Conservation (phyloP, 1,140 invertebrate genomes). For the Xylocopa sonorina region DNA sequence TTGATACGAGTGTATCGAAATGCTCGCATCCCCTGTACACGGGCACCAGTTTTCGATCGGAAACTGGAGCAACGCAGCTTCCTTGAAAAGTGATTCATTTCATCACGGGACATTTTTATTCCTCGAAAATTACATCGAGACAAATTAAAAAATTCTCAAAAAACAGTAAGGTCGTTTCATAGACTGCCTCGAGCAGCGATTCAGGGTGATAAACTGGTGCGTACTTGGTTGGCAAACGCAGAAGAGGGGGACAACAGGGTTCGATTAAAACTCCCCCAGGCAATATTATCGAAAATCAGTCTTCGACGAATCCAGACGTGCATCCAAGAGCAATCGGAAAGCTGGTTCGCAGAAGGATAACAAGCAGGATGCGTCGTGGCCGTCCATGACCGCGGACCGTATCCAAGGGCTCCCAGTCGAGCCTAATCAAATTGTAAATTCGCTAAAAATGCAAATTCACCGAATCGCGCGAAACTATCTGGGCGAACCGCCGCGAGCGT, state of each 20-base stretch:
- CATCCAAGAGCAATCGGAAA: constrained; percentile 37
- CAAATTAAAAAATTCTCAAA: no score
- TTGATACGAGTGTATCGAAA: constrained; percentile 44
- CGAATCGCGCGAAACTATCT: constrained; percentile 59
- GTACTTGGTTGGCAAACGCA: neutral
- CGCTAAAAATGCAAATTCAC: constrained; percentile 72
- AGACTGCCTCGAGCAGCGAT: neutral
- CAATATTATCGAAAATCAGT: constrained; percentile 58
- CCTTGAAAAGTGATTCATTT: no score
- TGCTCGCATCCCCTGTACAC: constrained; percentile 47
- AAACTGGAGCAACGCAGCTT: constrained; percentile 54
- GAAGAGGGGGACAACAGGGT: neutral
- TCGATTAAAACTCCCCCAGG: neutral
- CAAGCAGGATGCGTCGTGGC: neutral
- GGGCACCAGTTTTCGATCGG: constrained; percentile 12
- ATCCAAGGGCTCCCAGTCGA: neutral
- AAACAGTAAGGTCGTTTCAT: no score
- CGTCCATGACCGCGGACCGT: neutral
- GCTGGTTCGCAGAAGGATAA: constrained; percentile 52
- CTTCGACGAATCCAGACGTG: constrained; percentile 47
- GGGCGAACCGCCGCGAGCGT: constrained; percentile 29
- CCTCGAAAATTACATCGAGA: constrained; percentile 14
- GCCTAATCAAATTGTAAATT: constrained; percentile 74
- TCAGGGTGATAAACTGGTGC: no score
- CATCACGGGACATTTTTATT: constrained; percentile 53